Percentiles rank a stretch among this genome's conserved stretches.
phyloP scores from a whole-genome alignment of 2,888 invertebrate species.

The Ceraclea dissimilis region DNA sequence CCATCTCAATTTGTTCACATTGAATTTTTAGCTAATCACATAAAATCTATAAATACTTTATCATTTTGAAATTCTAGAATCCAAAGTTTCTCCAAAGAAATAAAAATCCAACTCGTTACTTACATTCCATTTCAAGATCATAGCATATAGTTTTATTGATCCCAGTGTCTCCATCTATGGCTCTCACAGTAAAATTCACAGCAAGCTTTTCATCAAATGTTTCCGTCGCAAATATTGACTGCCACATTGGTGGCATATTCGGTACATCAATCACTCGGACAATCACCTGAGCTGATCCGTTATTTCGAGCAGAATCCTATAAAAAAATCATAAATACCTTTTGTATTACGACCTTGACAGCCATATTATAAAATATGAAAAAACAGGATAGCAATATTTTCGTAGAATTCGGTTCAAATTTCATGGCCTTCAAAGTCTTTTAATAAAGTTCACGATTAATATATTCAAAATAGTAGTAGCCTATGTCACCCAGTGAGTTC shows the following conservation, averaged over 20 bases:
- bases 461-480: too few species aligned
- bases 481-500: too few species aligned
- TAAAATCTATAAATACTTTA: too few species aligned
- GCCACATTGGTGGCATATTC: conserved; percentile 53
- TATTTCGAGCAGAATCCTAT: conserved; percentile 42
- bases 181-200: conserved; percentile 41
- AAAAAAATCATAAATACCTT: background rate
- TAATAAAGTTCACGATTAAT: too few species aligned
- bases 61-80: too few species aligned
- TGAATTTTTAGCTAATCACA: too few species aligned
- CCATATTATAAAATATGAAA: background rate
- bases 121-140: conserved; percentile 30
- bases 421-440: too few species aligned
- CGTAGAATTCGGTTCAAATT: too few species aligned
- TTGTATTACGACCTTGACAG: too few species aligned
- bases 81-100: too few species aligned
- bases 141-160: conserved; percentile 50
- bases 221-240: conserved; percentile 47
- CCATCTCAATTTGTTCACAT: too few species aligned
- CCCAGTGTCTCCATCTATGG: conserved; percentile 56
- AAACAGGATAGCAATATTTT: background rate
- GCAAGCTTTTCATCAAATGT: conserved; percentile 49
- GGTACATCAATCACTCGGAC: conserved; percentile 53
- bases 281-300: conserved; percentile 41
- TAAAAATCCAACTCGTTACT: too few species aligned